A percentile compares a stretch with the other conserved stretches of the same genome.
phyloP scores from a whole-genome alignment of 2,113 vertebrate species.

The Merops nubicus region DNA sequence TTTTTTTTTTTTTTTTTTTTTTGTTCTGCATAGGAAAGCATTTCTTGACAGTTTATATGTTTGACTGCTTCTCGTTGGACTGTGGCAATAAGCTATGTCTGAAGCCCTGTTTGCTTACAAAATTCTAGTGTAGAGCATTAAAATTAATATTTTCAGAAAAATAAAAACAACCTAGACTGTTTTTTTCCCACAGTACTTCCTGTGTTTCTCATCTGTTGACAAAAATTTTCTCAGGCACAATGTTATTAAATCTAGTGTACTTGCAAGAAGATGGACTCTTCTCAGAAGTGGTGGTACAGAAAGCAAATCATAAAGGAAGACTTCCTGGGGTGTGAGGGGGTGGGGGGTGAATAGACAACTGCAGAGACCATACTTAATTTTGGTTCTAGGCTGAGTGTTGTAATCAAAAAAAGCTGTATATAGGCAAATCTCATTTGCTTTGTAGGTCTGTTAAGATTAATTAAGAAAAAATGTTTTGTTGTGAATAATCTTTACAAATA shows the following conservation, averaged over 20 bases:
- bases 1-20: too few species aligned
- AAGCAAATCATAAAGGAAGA: not conserved
- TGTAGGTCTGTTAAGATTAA: not conserved
- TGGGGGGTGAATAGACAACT: not conserved
- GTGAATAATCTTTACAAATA: not conserved
- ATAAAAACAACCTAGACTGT: not conserved
- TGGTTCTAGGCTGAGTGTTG: not conserved
- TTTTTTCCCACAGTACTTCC: not conserved
- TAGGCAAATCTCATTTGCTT: not conserved
- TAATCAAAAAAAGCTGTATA: not conserved
- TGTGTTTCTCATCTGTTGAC: not conserved
- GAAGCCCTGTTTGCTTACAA: not conserved
- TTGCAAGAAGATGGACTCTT: not conserved
- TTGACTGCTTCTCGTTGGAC: not conserved
- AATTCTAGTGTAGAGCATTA: not conserved
- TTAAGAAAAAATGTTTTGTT: not conserved
- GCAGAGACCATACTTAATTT: not conserved
- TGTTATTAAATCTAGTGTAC: not conserved
- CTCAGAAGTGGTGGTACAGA: not conserved
- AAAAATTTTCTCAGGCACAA: not conserved
- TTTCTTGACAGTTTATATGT: not conserved
- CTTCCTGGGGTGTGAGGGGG: fast-evolving
- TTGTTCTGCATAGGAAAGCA: not conserved
- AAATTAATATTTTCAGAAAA: not conserved
- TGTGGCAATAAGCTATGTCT: not conserved